Evolutionary conservation across 2,113 vertebrate species (phyloP), one percentile per base, ranked within the genome.

Genomic region (Oostethus manadensis): DNA sequence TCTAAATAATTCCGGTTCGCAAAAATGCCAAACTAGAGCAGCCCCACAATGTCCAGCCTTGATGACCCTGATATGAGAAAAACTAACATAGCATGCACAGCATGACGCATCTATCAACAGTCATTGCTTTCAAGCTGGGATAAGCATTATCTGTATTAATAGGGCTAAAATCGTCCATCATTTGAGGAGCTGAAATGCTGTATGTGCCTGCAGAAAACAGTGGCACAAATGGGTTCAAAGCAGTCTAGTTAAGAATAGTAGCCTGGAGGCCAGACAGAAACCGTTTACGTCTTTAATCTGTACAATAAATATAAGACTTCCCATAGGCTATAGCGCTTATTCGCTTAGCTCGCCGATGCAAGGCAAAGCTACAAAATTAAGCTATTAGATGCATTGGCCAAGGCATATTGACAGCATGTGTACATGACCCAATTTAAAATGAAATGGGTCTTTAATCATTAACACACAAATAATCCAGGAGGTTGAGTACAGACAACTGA

Each of bases 211-310:
- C 42, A 67, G 54, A 62, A 61, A 72, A 23, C 49, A 61, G 29
- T 43, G 55, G 60, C 56, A 64, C 63, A 67, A 68, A 77, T 44
- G 59, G 53, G 55, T 84, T 71, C 70, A 51, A 61, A 54, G 59
- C 66, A 66, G 62, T 58, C 58, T 62, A 60, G 56, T 74, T 79
- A 64, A 53, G 56, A 71, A 69, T 33, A 65, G 48, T 26, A 68
- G 71, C 49, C 45, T 0, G 44, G 61, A 64, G 56, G 72, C 59
- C 14, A 13, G 20, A 68, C 49, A 63, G 21, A 61, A 64, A 62
- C 64, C 60, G 71, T 71, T 63, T 78, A 70, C 77, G 78, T 84
- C 67, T n/a, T 76, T 76, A 82, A 83, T 80, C 69, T 77, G 58
- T 60, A 59, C 63, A 66, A 79, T 76, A 79, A 78, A 77, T 68